Percentiles rank a stretch among this genome's conserved stretches.
Conservation (phyloP, 1,140 invertebrate genomes). For the Bicyclus anynana region DNA sequence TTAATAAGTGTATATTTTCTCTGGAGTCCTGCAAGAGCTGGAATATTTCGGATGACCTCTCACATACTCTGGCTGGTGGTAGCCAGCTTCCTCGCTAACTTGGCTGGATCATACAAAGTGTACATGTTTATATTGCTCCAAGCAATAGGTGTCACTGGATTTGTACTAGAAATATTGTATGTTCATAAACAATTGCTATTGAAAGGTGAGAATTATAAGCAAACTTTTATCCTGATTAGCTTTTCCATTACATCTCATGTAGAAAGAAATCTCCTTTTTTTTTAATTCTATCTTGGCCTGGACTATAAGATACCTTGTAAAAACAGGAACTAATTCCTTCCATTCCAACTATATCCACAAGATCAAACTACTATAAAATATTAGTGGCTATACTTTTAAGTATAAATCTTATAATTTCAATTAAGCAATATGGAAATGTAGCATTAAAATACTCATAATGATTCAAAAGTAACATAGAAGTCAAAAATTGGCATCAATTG, state of each 20-base stretch:
- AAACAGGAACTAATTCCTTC: too few relatives aligned
- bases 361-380: too few relatives aligned
- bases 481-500: too few relatives aligned
- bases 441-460: too few relatives aligned
- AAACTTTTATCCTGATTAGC: neutral
- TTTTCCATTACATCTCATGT: neutral
- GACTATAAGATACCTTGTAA: too few relatives aligned
- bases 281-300: too few relatives aligned
- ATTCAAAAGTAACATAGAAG: too few relatives aligned
- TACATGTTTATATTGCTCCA: constrained; percentile 78
- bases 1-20: constrained; percentile 69
- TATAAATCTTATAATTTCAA: too few relatives aligned
- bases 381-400: too few relatives aligned
- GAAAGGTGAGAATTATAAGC: constrained; percentile 36
- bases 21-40: constrained; percentile 80
- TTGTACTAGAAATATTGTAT: constrained; percentile 61
- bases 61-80: constrained; percentile 80
- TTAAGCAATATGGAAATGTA: too few relatives aligned
- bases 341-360: too few relatives aligned
- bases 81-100: constrained; percentile 79
- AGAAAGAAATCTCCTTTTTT: neutral
- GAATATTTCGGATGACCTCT: constrained; percentile 78
- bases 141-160: constrained; percentile 57
- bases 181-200: constrained; percentile 51
- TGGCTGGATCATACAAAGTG: constrained; percentile 79